Evolutionary conservation across 2,797 vertebrate species (phyloP).

Genomic region (Hoplostethus mediterraneus): DNA sequence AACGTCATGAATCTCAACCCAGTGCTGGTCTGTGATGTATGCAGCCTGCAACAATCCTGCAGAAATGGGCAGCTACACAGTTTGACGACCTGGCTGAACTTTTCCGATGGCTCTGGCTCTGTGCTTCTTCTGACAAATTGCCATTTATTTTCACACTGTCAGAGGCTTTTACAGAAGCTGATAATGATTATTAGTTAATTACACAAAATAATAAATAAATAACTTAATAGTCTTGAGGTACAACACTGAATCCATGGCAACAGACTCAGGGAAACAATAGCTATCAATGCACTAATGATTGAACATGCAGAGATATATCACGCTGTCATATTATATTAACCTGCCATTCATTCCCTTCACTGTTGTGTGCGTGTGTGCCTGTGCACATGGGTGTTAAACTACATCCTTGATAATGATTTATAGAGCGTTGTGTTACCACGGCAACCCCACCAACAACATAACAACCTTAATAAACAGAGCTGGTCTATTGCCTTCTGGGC

Average conservation of each 20-base stretch:
- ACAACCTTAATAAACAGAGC: constrained; percentile 10
- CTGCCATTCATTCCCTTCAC: neutral
- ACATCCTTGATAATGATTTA: constrained; percentile 44
- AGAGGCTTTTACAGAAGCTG: neutral
- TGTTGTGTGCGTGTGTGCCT: neutral
- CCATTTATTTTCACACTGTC: constrained; percentile 13
- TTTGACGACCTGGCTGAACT: no score
- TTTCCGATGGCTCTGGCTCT: no score
- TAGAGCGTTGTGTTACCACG: constrained; percentile 8
- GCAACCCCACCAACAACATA: constrained; percentile 28
- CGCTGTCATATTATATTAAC: constrained; percentile 3
- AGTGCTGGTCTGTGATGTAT: no score
- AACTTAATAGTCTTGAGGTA: constrained; percentile 1
- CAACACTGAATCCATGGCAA: constrained; percentile 15
- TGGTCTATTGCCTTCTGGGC: neutral
- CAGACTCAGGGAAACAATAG: constrained; percentile 4
- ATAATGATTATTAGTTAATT: neutral
- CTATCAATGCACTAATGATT: neutral
- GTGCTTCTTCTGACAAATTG: no score
- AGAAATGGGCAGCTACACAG: no score
- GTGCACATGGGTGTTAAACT: neutral
- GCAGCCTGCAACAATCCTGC: no score
- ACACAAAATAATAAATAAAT: constrained; percentile 10
- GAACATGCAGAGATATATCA: neutral
- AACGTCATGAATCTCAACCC: no score